These are phyloP conservation scores for Brachyhypopomus gauderio DNA, from an alignment of 2,113 vertebrate species.

Conservation along the genomic window DNA sequence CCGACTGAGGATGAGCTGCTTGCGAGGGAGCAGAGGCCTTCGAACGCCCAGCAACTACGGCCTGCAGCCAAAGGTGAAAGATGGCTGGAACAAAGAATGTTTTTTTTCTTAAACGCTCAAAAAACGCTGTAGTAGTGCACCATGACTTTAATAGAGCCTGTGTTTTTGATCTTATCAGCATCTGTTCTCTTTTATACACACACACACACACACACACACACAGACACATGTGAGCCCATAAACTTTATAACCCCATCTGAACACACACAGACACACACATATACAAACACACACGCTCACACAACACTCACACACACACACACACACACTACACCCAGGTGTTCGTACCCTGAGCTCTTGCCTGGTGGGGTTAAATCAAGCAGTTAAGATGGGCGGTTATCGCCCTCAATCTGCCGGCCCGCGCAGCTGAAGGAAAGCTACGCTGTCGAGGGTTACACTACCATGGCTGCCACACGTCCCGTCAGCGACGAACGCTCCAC, in stretches of 20 bases:
- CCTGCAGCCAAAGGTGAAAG: too few relatives aligned
- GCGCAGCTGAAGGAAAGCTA: slow-evolving; percentile 42
- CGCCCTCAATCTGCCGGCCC: slow-evolving; percentile 50
- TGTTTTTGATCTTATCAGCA: background rate
- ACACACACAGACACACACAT: background rate
- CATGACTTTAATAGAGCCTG: background rate
- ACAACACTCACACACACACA: background rate
- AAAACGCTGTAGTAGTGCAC: too few relatives aligned
- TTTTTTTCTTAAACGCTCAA: too few relatives aligned
- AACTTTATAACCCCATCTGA: too few relatives aligned
- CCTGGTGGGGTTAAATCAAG: slow-evolving; percentile 52
- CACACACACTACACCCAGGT: slow-evolving; percentile 43
- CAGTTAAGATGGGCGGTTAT: slow-evolving; percentile 44
- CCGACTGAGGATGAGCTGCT: too few relatives aligned
- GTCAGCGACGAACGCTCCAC: background rate
- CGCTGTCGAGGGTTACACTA: slow-evolving; percentile 14
- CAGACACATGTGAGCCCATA: background rate
- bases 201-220: background rate
- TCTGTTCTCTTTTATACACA: background rate
- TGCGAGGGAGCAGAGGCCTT: too few relatives aligned
- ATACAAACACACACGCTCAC: too few relatives aligned
- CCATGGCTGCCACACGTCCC: too few relatives aligned
- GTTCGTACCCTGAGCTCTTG: slow-evolving; percentile 31
- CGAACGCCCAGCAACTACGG: too few relatives aligned
- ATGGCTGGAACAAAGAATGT: too few relatives aligned